Conservation (phyloP, 2,888 invertebrate genomes). For the Ophion ellenae region DNA sequence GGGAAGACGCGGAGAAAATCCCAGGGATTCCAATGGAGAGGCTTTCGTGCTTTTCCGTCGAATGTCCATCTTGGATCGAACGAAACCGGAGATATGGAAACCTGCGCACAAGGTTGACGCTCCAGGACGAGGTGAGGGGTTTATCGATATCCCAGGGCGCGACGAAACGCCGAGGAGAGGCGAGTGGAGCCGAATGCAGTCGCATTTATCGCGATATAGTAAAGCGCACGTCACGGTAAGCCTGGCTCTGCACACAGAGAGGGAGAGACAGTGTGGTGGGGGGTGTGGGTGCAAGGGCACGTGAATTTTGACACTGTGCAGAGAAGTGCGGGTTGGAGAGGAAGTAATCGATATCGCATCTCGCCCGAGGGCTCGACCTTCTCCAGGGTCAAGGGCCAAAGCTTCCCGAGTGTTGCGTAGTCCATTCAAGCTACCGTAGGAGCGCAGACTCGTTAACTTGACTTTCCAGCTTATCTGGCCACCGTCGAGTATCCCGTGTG, state of each 20-base stretch:
- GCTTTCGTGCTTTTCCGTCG: slow-evolving; percentile 2
- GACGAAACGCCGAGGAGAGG: slow-evolving; percentile 3
- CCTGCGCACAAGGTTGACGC: slow-evolving; percentile 25
- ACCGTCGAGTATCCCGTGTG: slow-evolving; percentile 35
- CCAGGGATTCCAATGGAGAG: slow-evolving; percentile 6
- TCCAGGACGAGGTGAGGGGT: not conserved
- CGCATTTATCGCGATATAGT: slow-evolving; percentile 20
- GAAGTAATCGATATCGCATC: slow-evolving; percentile 65
- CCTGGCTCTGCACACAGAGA: not conserved
- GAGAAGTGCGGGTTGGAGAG: slow-evolving; percentile 1
- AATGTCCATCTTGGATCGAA: not conserved
- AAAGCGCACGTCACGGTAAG: not conserved
- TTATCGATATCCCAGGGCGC: slow-evolving; percentile 47
- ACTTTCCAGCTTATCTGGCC: slow-evolving; percentile 36
- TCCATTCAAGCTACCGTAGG: slow-evolving; percentile 38
- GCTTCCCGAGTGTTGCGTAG: slow-evolving; percentile 33
- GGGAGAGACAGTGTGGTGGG: not conserved
- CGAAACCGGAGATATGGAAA: slow-evolving; percentile 2
- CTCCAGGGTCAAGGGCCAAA: slow-evolving; percentile 70
- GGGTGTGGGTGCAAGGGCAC: slow-evolving; percentile 30
- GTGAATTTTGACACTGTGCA: slow-evolving; percentile 48
- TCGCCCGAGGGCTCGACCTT: slow-evolving; percentile 61
- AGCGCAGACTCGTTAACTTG: slow-evolving; percentile 53
- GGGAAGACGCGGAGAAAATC: not conserved
- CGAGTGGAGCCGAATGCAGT: slow-evolving; percentile 28